Base-by-base conservation (phyloP, 2,797 vertebrate genomes). In the Harpagifer antarcticus region DNA sequence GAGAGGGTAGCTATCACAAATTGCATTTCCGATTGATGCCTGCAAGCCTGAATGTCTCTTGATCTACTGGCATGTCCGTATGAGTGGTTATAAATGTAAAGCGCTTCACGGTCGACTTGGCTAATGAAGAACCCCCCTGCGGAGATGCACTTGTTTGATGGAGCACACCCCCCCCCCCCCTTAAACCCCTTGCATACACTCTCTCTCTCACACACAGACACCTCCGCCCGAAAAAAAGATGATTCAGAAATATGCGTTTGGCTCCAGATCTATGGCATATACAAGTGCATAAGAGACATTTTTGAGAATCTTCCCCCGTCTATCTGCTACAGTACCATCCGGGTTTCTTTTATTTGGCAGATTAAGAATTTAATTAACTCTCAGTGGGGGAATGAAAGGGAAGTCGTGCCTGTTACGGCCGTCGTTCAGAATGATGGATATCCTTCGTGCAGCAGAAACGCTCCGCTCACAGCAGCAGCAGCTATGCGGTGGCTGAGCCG, bases 191-290 rank as follows among this genome's bases (percentile, higher is more conserved):
- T 23, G 49, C 65, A 55, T 66, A 44, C 55, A 49, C 42, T 11
- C 54, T 14, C 69, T 43, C 72, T 23, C 67, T 43, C 72, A 23
- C 67, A 50, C 27, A 56, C 59, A 67, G 79, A 86, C 83, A 77
- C 78, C 52, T 78, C 69, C 84, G 72, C 86, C 57, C 79, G 43
- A 72, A 49, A 50, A 78, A 49, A 56, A 65, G 47, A 82, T 74
- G 77, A 89, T 83, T 86, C 61, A 76, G 68, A 85, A 80, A 79
- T 60, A 53, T 76, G 77, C 74, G 52, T 83, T 79, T 42, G 58
- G 74, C 45, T 80, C 58, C 40, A 68, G 40, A 67, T 16, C 62
- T 16, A 9, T 42, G 40, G 58, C 52, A 14, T 40, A 48, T 16
- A 70, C 63, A 64, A 64, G 64, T 76, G 49, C 27, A 27, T 27